phyloP scores from a whole-genome alignment of 37 sponge, comb jelly and placozoan genomes.

The Haliclona indistincta region DNA sequence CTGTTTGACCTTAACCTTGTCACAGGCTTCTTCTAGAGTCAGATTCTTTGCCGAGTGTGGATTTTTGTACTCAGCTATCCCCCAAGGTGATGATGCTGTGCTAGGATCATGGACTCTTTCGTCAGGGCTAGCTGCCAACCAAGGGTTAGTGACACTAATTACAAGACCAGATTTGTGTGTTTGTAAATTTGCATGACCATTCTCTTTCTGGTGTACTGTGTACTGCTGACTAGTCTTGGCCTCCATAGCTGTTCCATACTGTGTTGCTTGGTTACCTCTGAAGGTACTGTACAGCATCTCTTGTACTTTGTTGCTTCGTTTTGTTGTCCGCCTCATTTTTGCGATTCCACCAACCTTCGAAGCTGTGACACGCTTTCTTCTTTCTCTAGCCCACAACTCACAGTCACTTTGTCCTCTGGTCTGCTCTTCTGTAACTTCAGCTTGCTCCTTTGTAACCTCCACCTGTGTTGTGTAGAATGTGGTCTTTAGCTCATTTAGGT shows the following conservation, averaged over 20 bases:
- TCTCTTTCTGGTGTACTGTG: background rate
- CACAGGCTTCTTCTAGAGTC: slow-evolving; percentile 13
- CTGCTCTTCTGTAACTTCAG: background rate
- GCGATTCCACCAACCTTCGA: too few relatives aligned
- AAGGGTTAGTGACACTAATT: slow-evolving; percentile 4
- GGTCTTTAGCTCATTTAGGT: background rate
- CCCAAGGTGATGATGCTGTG: slow-evolving; percentile 11
- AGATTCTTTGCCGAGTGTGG: slow-evolving; percentile 1
- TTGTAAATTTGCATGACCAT: slow-evolving; percentile 9
- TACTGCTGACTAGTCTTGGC: background rate
- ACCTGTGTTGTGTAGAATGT: slow-evolving; percentile 17
- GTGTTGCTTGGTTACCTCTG: slow-evolving; percentile 40
- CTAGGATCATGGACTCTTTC: slow-evolving; percentile 23
- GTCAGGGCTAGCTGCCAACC: slow-evolving; percentile 48
- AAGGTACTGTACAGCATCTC: slow-evolving; percentile 42
- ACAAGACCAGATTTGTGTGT: slow-evolving; percentile 12
- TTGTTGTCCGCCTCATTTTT: slow-evolving; percentile 30
- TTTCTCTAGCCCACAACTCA: too few relatives aligned
- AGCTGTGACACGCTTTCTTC: too few relatives aligned
- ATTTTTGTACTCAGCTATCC: slow-evolving; percentile 46
- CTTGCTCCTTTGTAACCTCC: background rate
- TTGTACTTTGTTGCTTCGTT: slow-evolving; percentile 9
- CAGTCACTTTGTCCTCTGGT: slow-evolving; percentile 8
- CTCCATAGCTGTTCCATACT: slow-evolving; percentile 32
- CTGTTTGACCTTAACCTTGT: background rate